Conservation (phyloP, 2,113 vertebrate species). For the Calidris pugnax region DNA sequence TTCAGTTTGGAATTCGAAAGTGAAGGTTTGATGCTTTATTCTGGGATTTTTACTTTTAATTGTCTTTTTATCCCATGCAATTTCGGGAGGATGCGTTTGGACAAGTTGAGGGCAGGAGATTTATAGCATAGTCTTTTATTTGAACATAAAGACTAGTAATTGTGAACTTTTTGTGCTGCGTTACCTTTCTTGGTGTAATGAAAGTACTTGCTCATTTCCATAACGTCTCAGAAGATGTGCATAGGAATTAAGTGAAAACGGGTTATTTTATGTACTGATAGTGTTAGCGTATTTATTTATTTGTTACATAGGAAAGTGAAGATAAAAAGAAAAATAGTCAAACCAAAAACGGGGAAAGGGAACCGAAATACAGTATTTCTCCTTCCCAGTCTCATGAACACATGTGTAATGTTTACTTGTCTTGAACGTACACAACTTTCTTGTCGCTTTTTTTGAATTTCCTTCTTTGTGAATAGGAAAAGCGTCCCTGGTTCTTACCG, state of each 20-base stretch:
- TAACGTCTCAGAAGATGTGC: slow-evolving; percentile 66
- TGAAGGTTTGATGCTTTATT: slow-evolving; percentile 73
- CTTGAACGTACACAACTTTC: slow-evolving; percentile 46
- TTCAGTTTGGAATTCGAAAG: slow-evolving; percentile 74
- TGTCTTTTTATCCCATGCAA: slow-evolving; percentile 21
- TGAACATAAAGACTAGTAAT: slow-evolving; percentile 27
- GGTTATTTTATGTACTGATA: slow-evolving; percentile 76
- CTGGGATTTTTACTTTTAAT: slow-evolving; percentile 37
- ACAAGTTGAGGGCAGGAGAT: slow-evolving; percentile 48
- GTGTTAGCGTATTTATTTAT: slow-evolving; percentile 81
- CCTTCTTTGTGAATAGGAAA: slow-evolving; percentile 25
- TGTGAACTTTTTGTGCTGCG: slow-evolving; percentile 63
- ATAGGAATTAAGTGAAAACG: slow-evolving; percentile 73
- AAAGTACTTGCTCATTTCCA: slow-evolving; percentile 46
- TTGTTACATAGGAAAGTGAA: slow-evolving; percentile 57
- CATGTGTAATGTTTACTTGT: slow-evolving; percentile 48
- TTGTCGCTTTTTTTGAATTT: not conserved
- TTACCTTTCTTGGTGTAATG: slow-evolving; percentile 60
- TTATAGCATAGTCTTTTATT: slow-evolving; percentile 37
- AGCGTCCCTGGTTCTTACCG: slow-evolving; percentile 16
- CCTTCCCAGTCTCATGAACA: not conserved
- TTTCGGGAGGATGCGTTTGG: slow-evolving; percentile 48
- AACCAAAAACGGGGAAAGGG: slow-evolving; percentile 64
- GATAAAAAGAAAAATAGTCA: slow-evolving; percentile 56
- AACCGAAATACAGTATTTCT: not conserved